Evolutionary conservation across 2,888 invertebrate species (phyloP), one percentile per base, ranked within the genome.

Genomic region (Apeira syringaria): DNA sequence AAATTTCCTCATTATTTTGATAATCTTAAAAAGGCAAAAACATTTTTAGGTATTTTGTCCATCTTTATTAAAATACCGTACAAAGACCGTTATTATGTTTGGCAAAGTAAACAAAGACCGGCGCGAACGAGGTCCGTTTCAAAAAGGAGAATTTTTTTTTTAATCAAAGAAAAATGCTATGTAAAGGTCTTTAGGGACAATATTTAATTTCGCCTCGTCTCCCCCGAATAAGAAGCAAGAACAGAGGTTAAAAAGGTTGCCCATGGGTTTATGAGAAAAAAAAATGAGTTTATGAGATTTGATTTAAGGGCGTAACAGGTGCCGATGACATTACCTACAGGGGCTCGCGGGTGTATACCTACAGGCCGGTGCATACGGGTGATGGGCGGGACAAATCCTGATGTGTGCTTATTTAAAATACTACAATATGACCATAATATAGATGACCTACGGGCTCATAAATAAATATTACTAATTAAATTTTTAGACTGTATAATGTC

Each of bases 131-230:
- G 26, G 25, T 25, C 36, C 36, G 34, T 45, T 18, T 22, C n/a
- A n/a, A 26, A 28, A 35, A 35, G 25, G 25, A 34, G 45, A 49
- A 47, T 34, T 30, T 41, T 34, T 41, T 47, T 44, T 50, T 42
- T 47, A 45, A 49, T 49, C 44, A 42, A 45, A 36, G 41, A 38
- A 24, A 41, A 41, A 36, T 40, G 30, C n/a, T n/a, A 35, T 31
- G 37, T 48, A 28, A 42, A 38, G 36, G 32, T 22, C 27, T 33
- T 39, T 42, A 30, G 26, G 35, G 35, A 26, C 40, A 11, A 28
- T 10, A 33, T 39, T 35, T 41, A 34, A 41, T 34, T 46, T 46
- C 17, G 20, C 20, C 39, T 5, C 27, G 27, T 9, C 15, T 27
- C 24, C 33, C 1, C 20, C 17, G 26, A 12, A 37, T 13, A 7